These are phyloP conservation scores for Diadophis punctatus DNA, from an alignment of 2,113 vertebrate species.

Conservation along the genomic window DNA sequence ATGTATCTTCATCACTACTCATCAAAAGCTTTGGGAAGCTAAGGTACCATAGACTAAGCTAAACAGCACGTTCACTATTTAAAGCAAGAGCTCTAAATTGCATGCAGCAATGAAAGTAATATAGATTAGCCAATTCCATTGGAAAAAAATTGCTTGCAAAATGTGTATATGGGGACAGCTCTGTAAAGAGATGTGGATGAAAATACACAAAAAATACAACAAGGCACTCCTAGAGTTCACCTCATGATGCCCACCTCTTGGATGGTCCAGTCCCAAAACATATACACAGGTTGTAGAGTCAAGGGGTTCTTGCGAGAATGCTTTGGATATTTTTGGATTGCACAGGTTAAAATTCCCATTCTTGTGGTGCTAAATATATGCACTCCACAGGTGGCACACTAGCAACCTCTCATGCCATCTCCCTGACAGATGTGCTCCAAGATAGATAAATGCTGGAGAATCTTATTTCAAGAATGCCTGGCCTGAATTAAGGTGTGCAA, in stretches of 20 bases:
- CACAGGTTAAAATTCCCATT: neutral
- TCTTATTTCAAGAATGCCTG: constrained; percentile 36
- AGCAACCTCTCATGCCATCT: neutral
- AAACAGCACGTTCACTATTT: no score
- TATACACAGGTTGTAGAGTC: neutral
- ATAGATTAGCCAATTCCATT: no score
- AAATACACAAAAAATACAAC: no score
- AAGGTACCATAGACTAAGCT: no score
- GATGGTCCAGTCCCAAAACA: neutral
- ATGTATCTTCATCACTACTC: no score
- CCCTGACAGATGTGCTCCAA: neutral
- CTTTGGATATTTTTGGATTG: neutral
- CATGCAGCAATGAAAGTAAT: no score
- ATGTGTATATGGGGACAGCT: no score
- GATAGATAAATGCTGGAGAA: constrained; percentile 5
- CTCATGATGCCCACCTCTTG: neutral
- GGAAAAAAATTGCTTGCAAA: no score
- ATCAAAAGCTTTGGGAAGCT: no score
- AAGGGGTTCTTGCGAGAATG: no score
- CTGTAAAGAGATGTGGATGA: no score
- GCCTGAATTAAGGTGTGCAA: constrained; percentile 18
- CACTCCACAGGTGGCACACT: neutral
- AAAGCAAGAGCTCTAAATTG: no score
- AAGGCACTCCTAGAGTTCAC: neutral
- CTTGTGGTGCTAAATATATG: neutral